Conservation (phyloP, 1,140 invertebrate species). For the Eubasilissa regina region DNA sequence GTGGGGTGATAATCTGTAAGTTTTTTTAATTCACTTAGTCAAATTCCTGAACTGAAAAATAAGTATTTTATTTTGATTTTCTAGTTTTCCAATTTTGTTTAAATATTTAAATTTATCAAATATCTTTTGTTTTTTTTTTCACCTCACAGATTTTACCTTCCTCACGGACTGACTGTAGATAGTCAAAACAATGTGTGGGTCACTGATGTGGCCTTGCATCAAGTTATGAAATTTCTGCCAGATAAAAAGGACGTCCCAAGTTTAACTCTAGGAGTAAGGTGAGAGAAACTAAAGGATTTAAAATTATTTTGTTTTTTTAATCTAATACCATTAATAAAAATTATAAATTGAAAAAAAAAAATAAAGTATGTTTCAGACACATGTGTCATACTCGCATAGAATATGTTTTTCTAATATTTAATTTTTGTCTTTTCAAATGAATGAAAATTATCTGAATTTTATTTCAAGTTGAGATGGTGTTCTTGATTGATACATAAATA, state of each 20-base stretch:
- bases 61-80: not conserved
- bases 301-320: not conserved
- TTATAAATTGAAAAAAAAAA: too few relatives aligned
- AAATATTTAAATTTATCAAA: too few relatives aligned
- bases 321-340: too few relatives aligned
- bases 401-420: too few relatives aligned
- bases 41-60: not conserved
- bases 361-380: too few relatives aligned
- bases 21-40: slow-evolving; percentile 44
- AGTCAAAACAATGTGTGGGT: slow-evolving; percentile 87
- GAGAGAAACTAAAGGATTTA: slow-evolving; percentile 50
- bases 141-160: slow-evolving; percentile 87
- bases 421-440: too few relatives aligned
- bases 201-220: slow-evolving; percentile 93
- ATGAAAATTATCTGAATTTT: too few relatives aligned
- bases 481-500: too few relatives aligned
- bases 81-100: not conserved
- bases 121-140: slow-evolving; percentile 50
- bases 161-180: slow-evolving; percentile 94
- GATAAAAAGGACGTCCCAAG: slow-evolving; percentile 65
- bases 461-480: too few relatives aligned
- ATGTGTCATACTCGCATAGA: too few relatives aligned
- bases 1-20: slow-evolving; percentile 88
- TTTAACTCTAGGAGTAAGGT: slow-evolving; percentile 73
- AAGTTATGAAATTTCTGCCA: slow-evolving; percentile 85